Base-by-base conservation (phyloP, 1,140 invertebrate species). In the Drosophila trapezifrons region DNA sequence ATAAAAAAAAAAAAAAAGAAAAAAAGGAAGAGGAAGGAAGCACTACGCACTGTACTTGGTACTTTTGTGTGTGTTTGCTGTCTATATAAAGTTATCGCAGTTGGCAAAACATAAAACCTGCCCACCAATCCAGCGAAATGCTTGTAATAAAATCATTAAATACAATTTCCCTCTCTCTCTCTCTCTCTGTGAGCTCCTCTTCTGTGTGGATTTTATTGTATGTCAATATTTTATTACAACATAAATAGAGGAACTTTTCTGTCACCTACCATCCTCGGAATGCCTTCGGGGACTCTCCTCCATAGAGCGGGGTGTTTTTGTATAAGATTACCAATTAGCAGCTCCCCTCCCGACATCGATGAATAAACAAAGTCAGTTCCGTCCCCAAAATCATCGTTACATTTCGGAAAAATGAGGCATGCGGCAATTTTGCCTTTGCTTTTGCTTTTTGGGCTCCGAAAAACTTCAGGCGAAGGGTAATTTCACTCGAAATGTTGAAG, bases 101-200 rank as follows among this genome's bases (percentile, higher is more conserved):
- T 63, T 54, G 57, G 45, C 57, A 60, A 20, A 57, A 57, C 55
- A 59, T 54, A 25, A 59, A 59, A 59, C 25, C 55, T 62, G 66
- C 56, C 56, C 60, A 71, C 35, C 45, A 51, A 20, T 55, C 22
- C 27, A 46, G 45, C 13, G 37, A 47, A 62, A 65, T 64, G 49
- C 45, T 55, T 55, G 73, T 82, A 82, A 80, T 80, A 81, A 76
- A 80, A 72, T 81, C 66, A 80, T 81, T 80, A 76, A 69, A 82
- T 78, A 59, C 71, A 81, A 77, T 81, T 81, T 64, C 42, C 40
- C 42, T 4, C 12, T 10, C 37, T 55, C 47, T 55, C 58, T 32
- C 40, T 35, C n/a, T n/a, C n/a, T n/a, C n/a, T n/a, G n/a, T n/a
- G n/a, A n/a, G n/a, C n/a, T n/a, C n/a, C n/a, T n/a, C n/a, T 59